Base-by-base conservation (phyloP, 2,888 invertebrate genomes). In the Acanthosepion lycidas region DNA sequence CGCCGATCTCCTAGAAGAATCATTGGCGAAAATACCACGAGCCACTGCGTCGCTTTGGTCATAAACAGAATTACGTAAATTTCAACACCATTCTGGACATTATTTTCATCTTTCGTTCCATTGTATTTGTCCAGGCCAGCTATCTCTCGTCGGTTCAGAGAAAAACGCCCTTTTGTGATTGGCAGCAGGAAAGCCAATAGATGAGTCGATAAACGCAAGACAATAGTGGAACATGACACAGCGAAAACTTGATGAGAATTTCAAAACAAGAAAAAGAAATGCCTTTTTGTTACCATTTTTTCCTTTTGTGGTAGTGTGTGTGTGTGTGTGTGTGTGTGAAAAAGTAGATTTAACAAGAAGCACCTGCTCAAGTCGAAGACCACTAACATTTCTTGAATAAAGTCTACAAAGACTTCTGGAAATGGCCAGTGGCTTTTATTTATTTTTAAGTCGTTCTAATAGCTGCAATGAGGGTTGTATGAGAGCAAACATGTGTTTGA, bases 1-100 rank as follows among this genome's bases (percentile, higher is more conserved):
- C 78, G 78, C 78, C 78, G 78, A 78, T 78, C 78, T 78, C n/a
- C n/a, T n/a, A n/a, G n/a, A 78, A 78, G 78, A 78, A n/a, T 78
- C n/a, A n/a, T 33, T n/a, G n/a, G 78, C n/a, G n/a, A 78, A 78
- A 78, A 78, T 78, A 78, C 78, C 78, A 78, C 78, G n/a, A 78
- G 78, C n/a, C 12, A n/a, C n/a, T 78, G 12, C 15, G n/a, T 78
- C 12, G 78, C 78, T 78, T n/a, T 33, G 78, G 78, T 18, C 78
- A 78, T 78, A 78, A 78, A 78, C 78, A 78, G 78, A 78, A 78
- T 78, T 78, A 78, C 78, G n/a, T 78, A 78, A 78, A 78, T 78
- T 78, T 78, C n/a, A 78, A 78, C 78, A 78, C 78, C 78, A 78
- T 78, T 78, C 20, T 78, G n/a, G 78, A 78, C 78, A 78, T 78